Percentiles rank a stretch among this genome's conserved stretches.
Conservation (phyloP, 2,797 vertebrate genomes). For the Sebastes iracundus region DNA sequence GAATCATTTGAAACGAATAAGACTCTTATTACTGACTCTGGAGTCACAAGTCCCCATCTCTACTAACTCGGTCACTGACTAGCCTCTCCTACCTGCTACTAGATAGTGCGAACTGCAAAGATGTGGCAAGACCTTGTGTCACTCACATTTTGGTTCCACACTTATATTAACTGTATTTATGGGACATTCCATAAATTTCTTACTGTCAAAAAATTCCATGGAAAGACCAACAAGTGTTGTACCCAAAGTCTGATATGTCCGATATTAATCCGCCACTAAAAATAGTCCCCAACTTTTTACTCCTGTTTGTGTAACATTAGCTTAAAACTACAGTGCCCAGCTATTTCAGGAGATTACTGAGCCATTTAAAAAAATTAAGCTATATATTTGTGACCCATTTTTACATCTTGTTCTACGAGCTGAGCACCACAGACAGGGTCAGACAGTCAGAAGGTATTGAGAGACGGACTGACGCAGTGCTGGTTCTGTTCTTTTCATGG, state of each 20-base stretch:
- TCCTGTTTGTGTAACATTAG: neutral
- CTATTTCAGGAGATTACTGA: neutral
- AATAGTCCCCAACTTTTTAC: neutral
- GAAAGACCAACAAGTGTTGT: no score
- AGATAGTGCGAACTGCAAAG: neutral
- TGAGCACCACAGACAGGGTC: no score
- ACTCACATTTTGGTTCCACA: neutral
- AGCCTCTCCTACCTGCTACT: neutral
- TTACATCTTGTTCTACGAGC: neutral
- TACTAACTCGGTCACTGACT: neutral
- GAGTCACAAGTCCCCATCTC: no score
- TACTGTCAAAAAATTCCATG: no score
- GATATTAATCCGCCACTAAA: neutral
- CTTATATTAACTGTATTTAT: neutral
- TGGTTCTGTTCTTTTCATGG: neutral
- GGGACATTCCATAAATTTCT: neutral
- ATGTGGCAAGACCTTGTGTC: neutral
- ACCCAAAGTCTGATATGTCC: neutral
- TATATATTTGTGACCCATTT: neutral
- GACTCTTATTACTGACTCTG: no score
- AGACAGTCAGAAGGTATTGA: no score
- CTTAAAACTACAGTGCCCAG: neutral
- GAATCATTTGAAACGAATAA: no score
- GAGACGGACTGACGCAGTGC: neutral
- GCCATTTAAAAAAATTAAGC: neutral